Evolutionary conservation across 2,888 invertebrate genomes (phyloP).

Genomic region (Andrena flavipes): DNA sequence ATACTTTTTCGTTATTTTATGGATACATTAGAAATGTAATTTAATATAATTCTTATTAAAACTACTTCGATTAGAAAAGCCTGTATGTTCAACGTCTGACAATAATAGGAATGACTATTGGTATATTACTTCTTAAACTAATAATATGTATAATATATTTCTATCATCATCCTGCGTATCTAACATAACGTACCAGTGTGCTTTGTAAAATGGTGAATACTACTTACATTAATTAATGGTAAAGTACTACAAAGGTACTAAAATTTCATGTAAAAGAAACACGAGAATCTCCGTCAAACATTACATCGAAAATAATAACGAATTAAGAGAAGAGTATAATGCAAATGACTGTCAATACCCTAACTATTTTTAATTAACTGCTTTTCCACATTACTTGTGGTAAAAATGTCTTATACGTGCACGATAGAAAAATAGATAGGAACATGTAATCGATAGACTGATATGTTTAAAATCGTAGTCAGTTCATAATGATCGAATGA

Average conservation of each 20-base stretch:
- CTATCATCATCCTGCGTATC: constrained; percentile 16
- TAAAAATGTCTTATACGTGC: background rate
- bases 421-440: constrained; percentile 36
- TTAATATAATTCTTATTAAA: constrained; percentile 22
- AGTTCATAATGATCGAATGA: constrained; percentile 18
- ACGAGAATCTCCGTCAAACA: constrained; percentile 7
- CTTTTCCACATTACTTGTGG: constrained; percentile 1
- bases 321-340: constrained; percentile 8
- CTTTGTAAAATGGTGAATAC: constrained; percentile 61
- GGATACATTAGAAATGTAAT: constrained; percentile 27
- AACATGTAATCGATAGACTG: constrained; percentile 37
- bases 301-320: background rate
- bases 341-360: background rate
- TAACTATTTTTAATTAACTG: constrained; percentile 15
- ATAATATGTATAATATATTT: constrained; percentile 29
- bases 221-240: constrained; percentile 29
- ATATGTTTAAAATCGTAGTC: constrained; percentile 18
- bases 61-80: constrained; percentile 21
- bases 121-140: constrained; percentile 14
- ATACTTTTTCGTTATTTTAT: background rate
- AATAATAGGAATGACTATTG: constrained; percentile 53
- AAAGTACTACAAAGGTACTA: constrained; percentile 28
- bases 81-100: constrained; percentile 1
- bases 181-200: constrained; percentile 41
- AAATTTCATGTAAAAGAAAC: constrained; percentile 1